Evolutionary conservation across 64 coral and sea anemone species (phyloP), one percentile per base, ranked within the genome.

Genomic region (Montipora foliosa): DNA sequence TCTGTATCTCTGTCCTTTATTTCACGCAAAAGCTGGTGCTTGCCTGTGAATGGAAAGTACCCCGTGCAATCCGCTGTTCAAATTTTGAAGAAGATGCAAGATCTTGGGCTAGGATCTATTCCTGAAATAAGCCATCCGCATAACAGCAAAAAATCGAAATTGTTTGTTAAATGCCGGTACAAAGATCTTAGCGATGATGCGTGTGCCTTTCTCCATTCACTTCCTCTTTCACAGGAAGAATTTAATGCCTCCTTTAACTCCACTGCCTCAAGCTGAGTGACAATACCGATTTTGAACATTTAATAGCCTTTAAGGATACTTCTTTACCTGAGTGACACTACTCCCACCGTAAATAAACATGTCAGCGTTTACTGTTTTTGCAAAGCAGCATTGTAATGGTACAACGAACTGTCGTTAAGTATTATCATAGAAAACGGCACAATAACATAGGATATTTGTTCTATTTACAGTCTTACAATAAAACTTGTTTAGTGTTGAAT

Each of bases 61-160:
- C 49, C 49, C 2, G 78, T 80, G 6, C 78, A 80, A 53, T 80
- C 78, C 8, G 76, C 46, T 4, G 1, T 50, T 17, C 76, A 78
- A 10, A 80, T 80, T 22, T 80, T 80, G 49, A 55, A 80, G 78
- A 80, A 58, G 78, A 80, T 80, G 49, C 49, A 80, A 80, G 78
- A 80, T 53, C 78, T 29, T 57, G 50, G 51, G 49, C 19, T 57
- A 19, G 19, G 78, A 17, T 22, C 78, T 9, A 49, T 80, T 58
- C 19, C 19, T n/a, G 78, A 80, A 80, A 80, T 80, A 55, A 55
- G 49, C 8, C 51, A 80, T 29, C 78, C 49, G 8, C 50, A 80
- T 46, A 80, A 80, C 50, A 80, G 50, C 9, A 80, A 58, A 49
- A 78, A 16, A 78, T 49, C 46, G 14, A 78, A 78, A 17, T 19